phyloP scores from a whole-genome alignment of 1,140 invertebrate genomes.

The Ptiloglossa arizonensis region DNA sequence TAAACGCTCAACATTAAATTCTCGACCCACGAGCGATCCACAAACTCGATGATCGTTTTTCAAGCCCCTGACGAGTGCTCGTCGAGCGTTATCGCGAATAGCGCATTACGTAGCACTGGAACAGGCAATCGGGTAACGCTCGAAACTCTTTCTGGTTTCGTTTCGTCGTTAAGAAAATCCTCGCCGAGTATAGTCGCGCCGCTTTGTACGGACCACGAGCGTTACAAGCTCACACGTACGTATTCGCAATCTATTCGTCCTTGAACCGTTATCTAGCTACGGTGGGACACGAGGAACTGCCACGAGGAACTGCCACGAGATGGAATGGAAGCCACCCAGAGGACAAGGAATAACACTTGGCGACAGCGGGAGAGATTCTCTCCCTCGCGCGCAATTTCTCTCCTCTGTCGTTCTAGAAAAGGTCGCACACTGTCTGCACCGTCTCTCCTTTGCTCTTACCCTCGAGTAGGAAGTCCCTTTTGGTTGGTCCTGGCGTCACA shows the following conservation, averaged over 20 bases:
- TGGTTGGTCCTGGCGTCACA: neutral
- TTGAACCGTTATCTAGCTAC: neutral
- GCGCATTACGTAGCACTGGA: too few relatives aligned
- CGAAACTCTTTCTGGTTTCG: too few relatives aligned
- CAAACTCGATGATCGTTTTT: too few relatives aligned
- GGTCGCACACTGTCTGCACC: neutral
- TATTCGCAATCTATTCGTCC: slow-evolving; percentile 36
- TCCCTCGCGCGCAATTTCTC: slow-evolving; percentile 47
- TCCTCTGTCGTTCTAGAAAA: slow-evolving; percentile 19
- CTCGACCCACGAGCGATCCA: too few relatives aligned
- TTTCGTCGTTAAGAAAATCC: neutral
- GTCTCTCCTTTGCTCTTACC: neutral
- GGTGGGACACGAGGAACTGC: neutral
- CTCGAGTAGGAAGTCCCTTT: slow-evolving; percentile 21
- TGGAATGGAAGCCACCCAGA: slow-evolving; percentile 40
- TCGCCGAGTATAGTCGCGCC: neutral
- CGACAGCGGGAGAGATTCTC: slow-evolving; percentile 42
- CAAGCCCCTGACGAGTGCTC: too few relatives aligned
- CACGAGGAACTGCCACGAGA: slow-evolving; percentile 28
- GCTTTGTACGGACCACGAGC: neutral
- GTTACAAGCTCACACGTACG: too few relatives aligned
- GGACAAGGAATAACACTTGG: slow-evolving; percentile 55
- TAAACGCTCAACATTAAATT: too few relatives aligned
- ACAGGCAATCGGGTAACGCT: too few relatives aligned
- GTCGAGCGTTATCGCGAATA: too few relatives aligned